Conservation (phyloP, 1,140 invertebrate species). For the Philotrypesis tridentata region DNA sequence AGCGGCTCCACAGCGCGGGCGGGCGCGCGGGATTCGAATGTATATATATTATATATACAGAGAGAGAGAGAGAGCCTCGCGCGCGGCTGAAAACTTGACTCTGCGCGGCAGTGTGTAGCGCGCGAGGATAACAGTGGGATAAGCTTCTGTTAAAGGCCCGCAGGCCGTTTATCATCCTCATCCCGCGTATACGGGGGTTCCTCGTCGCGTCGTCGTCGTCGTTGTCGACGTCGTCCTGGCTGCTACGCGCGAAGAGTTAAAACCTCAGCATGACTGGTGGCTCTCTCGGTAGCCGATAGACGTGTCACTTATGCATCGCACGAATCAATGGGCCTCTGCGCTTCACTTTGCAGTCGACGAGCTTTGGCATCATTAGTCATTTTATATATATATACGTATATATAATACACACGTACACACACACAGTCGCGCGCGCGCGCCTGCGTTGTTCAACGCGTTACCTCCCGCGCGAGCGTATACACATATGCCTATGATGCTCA, state of each 20-base stretch:
- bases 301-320: conserved; percentile 70
- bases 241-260: conserved; percentile 66
- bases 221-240: conserved; percentile 52
- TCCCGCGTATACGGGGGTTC: neutral
- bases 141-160: conserved; percentile 52
- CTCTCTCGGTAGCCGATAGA: conserved; percentile 70
- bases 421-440: neutral
- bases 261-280: conserved; percentile 73
- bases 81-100: neutral
- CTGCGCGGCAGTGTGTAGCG: neutral
- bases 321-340: conserved; percentile 66
- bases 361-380: conserved; percentile 69
- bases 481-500: too few relatives aligned
- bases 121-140: conserved; percentile 34
- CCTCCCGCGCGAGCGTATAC: neutral
- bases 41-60: too few relatives aligned
- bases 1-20: too few relatives aligned
- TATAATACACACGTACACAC: neutral
- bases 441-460: neutral
- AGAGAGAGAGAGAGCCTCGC: too few relatives aligned
- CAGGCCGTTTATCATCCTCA: conserved; percentile 65
- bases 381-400: conserved; percentile 54
- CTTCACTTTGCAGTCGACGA: conserved; percentile 60
- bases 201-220: conserved; percentile 49
- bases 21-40: neutral